phyloP scores from a whole-genome alignment of 2,113 vertebrate genomes.

The Aspiorhynchus laticeps region DNA sequence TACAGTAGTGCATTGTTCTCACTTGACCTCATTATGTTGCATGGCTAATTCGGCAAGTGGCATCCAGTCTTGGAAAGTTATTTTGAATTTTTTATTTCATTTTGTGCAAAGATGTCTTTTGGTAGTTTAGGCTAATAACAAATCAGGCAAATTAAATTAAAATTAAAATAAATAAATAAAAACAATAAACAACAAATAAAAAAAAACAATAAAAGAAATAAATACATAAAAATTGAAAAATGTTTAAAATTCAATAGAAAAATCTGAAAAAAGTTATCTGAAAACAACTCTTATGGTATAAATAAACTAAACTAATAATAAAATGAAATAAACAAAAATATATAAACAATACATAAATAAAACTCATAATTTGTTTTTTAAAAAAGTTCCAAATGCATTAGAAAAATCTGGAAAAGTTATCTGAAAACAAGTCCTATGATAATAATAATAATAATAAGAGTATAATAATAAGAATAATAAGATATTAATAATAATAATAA shows the following conservation, averaged over 20 bases:
- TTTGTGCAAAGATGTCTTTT: not conserved
- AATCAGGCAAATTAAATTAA: not conserved
- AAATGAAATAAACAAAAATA: no score
- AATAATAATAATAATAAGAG: no score
- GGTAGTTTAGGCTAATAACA: not conserved
- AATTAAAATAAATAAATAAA: not conserved
- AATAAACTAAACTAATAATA: not conserved
- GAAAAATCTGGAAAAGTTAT: no score
- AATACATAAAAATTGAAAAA: not conserved
- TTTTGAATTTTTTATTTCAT: not conserved
- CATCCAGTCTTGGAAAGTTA: not conserved
- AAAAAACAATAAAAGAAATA: not conserved
- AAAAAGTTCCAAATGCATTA: no score
- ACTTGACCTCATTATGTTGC: not conserved
- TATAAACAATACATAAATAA: no score
- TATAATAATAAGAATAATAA: no score
- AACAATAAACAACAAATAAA: not conserved
- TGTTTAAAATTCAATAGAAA: not conserved
- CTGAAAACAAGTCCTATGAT: no score
- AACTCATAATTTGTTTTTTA: no score
- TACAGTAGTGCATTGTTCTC: not conserved
- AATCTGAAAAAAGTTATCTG: no score
- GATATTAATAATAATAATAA: no score
- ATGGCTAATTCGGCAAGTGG: not conserved
- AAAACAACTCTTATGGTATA: not conserved